Percentiles rank a stretch among this genome's conserved stretches.
Conservation (phyloP, 2,113 vertebrate species). For the Orthonyx spaldingii region DNA sequence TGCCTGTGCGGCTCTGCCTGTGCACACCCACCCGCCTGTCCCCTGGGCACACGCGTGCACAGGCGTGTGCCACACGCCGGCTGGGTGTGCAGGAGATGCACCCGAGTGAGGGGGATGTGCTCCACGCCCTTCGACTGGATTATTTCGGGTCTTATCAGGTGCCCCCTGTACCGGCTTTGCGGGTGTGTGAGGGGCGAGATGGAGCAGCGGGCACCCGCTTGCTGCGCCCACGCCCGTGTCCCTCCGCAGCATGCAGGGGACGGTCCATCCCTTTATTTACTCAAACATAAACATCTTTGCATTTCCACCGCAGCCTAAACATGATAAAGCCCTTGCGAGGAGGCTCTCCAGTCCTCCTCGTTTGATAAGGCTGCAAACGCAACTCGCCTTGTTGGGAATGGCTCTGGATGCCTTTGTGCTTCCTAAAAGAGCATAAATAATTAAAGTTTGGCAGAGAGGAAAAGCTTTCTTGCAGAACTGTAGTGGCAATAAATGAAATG, state of each 20-base stretch:
- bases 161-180: not conserved
- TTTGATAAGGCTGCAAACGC: slow-evolving; percentile 59
- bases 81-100: not conserved
- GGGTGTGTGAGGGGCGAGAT: not conserved
- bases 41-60: slow-evolving; percentile 8
- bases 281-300: slow-evolving; percentile 36
- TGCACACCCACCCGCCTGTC: not conserved
- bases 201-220: not conserved
- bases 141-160: not conserved
- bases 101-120: not conserved
- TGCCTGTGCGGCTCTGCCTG: not conserved
- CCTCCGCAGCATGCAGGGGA: not conserved
- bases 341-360: not conserved
- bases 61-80: not conserved
- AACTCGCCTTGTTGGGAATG: slow-evolving; percentile 53
- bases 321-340: slow-evolving; percentile 28
- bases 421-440: slow-evolving; percentile 84
- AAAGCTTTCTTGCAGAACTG: slow-evolving; percentile 84
- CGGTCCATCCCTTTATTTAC: slow-evolving; percentile 2
- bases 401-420: slow-evolving; percentile 72
- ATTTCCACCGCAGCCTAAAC: slow-evolving; percentile 2
- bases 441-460: slow-evolving; percentile 83
- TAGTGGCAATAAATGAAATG: slow-evolving; percentile 86
- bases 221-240: not conserved
- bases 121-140: not conserved